Evolutionary conservation across 2,113 vertebrate genomes (phyloP).

Genomic region (Protobothrops mucrosquamatus): DNA sequence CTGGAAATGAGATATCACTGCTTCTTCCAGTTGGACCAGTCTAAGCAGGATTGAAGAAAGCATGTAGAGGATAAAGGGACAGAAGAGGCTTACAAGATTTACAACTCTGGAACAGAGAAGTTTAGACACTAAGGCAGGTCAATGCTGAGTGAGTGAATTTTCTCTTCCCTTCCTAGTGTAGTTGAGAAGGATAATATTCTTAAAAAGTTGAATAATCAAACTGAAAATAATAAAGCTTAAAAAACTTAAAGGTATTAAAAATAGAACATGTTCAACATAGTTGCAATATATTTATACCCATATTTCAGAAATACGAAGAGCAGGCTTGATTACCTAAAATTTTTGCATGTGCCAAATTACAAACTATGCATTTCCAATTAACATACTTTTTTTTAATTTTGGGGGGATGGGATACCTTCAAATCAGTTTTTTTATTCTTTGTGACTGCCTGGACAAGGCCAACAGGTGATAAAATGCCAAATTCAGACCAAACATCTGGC

Average conservation of each 20-base stretch:
- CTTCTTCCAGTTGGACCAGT: neutral
- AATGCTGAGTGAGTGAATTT: neutral
- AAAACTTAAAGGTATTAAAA: neutral
- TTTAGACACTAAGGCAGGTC: neutral
- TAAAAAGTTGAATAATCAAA: neutral
- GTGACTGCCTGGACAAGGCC: neutral
- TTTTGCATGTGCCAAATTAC: neutral
- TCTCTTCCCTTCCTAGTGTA: neutral
- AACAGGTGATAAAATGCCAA: neutral
- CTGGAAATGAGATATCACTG: neutral
- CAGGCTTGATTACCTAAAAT: neutral
- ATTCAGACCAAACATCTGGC: neutral
- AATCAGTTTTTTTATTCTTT: neutral
- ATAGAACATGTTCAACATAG: neutral
- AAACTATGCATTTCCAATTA: neutral
- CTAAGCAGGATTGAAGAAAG: neutral
- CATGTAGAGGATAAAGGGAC: neutral
- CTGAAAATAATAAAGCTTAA: neutral
- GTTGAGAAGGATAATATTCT: neutral
- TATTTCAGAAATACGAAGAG: neutral
- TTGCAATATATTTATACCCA: neutral
- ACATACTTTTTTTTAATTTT: neutral
- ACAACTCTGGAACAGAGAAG: neutral
- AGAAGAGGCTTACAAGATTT: neutral
- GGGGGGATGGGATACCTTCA: neutral